Base-by-base conservation (phyloP, 2,888 invertebrate species). In the Rotaria sp. region DNA sequence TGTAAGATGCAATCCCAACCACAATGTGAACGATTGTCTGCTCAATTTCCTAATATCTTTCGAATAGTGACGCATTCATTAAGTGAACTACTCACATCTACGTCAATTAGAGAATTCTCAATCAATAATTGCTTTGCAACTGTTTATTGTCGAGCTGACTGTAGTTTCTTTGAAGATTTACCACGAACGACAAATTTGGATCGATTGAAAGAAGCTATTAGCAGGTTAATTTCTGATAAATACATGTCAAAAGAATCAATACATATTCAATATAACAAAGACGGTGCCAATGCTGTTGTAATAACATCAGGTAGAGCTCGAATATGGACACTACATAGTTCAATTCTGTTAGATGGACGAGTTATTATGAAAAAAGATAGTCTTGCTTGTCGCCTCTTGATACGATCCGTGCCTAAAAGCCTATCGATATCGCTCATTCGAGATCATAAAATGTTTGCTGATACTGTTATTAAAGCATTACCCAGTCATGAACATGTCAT, bases 121-220 rank as follows among this genome's bases (percentile, higher is more conserved):
- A 45, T 80, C 45, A 41, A 45, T 80, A n/a, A n/a, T n/a, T 26
- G 26, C 11, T 21, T 45, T 21, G 80, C 80, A 45, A 80, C 13
- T 21, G 80, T 80, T 45, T 80, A 80, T 45, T 80, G 45, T 45
- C 80, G 45, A n/a, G 80, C 80, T 41, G 80, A 80, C 26, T 45
- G 45, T 41, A 26, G 45, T 24, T 80, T 80, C 15, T 80, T 45
- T 45, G 80, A 80, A 80, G 80, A 80, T 80, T n/a, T 80, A 80
- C 45, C 45, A 45, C 41, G 80, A 41, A 45, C 41, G 15, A 45
- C n/a, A 0, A 80, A 26, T 45, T 24, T 13, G 26, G 45, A 80
- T 45, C 41, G 45, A 26, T 45, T 80, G 8, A 26, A 13, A 24
- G 8, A 45, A 2, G 80, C 26, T 5, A 45, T 80, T n/a, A 41